Base-by-base conservation (phyloP, 2,888 invertebrate species). In the Argyresthia albistria region DNA sequence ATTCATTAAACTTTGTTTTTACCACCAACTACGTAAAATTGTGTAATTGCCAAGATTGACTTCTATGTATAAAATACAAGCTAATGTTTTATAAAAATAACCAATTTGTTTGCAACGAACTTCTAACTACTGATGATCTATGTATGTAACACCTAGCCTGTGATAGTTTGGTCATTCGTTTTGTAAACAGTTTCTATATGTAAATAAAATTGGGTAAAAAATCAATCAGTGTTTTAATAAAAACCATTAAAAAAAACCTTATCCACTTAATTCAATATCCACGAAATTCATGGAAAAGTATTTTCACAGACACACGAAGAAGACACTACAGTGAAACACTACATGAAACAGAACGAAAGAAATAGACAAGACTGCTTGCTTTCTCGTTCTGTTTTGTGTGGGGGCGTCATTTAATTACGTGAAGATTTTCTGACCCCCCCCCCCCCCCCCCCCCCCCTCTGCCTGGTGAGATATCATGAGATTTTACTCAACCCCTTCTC, bases 171-270 rank as follows among this genome's bases (percentile, higher is more conserved):
- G 14, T 48, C 15, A 39, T 48, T 48, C 42, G 42, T 50, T 81
- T 78, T 79, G 70, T 81, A 77, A 80, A 72, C 64, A 70, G 70
- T 76, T 75, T 76, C 66, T 73, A 43, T 42, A 42, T 12, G 70
- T 69, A 62, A 76, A 78, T 80, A 80, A 78, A 79, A 62, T 66
- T 76, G 64, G 62, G 60, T 61, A 62, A 69, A 68, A 46, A 7
- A 9, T 6, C 39, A 11, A 25, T 3, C 2, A 6, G 10, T 39
- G 8, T 8, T 39, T 39, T 39, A 11, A 39, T 39, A 39, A 11
- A 4, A 39, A 39, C 25, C 25, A 39, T 36, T 36, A 8, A 36
- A 36, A 36, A 36, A 9, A 36, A 36, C 39, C 8, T n/a, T 39
- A n/a, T 9, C 39, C 4, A 11, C 3, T 39, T 4, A 3, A 6